Base-by-base conservation (phyloP, 2,888 invertebrate species). In the Fissipunctia ypsillon region DNA sequence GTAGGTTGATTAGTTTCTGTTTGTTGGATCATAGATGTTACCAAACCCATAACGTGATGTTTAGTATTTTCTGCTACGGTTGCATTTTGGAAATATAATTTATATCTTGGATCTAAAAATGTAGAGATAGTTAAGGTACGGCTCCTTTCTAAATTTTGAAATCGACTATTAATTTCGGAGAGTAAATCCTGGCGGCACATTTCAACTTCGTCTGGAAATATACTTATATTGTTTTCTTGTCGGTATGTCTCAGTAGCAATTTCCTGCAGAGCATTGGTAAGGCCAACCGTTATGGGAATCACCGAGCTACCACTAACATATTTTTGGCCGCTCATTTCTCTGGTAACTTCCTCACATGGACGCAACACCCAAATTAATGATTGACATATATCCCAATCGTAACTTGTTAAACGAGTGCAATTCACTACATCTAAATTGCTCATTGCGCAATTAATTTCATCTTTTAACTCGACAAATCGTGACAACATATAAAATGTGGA, bases 71-170 rank as follows among this genome's bases (percentile, higher is more conserved):
- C 75, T 28, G 70, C 73, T 16, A 52, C 31, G 6, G 25, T 70
- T 31, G 28, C 52, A 65, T 70, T 69, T 4, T 70, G 45, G 41
- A 78, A 81, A 28, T 81, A 73, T 35, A 76, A 52, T 28, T 78
- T 78, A 41, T 69, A 78, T 25, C 73, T 52, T 6, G 78, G 69
- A 56, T 78, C 73, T n/a, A 81, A 52, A 75, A 43, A 43, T 25
- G 43, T 71, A 31, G 41, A 31, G 6, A 45, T 28, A 12, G 68
- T 56, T 9, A 38, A 67, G 0, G 73, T 74, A 12, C 45, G n/a
- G 28, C 74, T 74, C 19, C 41, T 38, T 22, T 74, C 65, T 28
- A 78, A 66, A 65, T 68, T 61, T 2, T 22, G 3, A 60, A 77
- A 77, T 16, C 73, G 25, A 0, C 16, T 52, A 1, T 16, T 54